A percentile compares a stretch with the other conserved stretches of the same genome.
Evolutionary conservation across 1,140 invertebrate genomes (phyloP).

Genomic region (Habropoda laboriosa): DNA sequence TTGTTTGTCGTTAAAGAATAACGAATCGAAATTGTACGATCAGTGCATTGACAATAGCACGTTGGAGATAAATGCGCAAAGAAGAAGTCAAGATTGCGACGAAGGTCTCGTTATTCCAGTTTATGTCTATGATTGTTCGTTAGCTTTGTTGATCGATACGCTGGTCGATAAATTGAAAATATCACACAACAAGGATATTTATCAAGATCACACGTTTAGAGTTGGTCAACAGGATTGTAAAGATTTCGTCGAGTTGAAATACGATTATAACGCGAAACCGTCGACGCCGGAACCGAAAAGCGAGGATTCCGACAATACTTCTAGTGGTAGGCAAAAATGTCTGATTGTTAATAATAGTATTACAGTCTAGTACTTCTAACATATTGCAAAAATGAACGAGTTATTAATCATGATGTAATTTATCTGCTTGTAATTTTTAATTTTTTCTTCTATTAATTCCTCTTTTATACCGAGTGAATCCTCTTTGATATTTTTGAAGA

Average conservation of each 20-base stretch:
- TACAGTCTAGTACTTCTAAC: too few relatives aligned
- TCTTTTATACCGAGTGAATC: too few relatives aligned
- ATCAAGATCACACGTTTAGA: conserved; percentile 82
- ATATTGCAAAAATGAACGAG: too few relatives aligned
- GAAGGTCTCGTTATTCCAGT: conserved; percentile 83
- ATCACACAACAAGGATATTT: conserved; percentile 80
- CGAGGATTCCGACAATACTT: conserved; percentile 79
- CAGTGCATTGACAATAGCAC: conserved; percentile 57
- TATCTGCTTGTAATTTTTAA: too few relatives aligned
- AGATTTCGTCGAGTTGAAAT: conserved; percentile 79
- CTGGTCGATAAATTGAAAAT: conserved; percentile 82
- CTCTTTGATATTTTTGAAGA: too few relatives aligned
- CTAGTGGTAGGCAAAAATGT: conserved; percentile 68
- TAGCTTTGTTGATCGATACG: conserved; percentile 83
- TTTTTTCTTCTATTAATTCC: too few relatives aligned
- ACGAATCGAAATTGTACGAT: conserved; percentile 63
- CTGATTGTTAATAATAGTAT: too few relatives aligned
- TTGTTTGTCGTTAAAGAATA: background rate
- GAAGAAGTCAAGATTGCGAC: conserved; percentile 64
- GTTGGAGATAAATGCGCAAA: conserved; percentile 51
- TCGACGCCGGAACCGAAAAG: conserved; percentile 79
- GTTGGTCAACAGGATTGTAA: conserved; percentile 72
- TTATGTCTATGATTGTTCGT: conserved; percentile 87
- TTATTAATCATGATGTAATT: too few relatives aligned
- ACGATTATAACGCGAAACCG: conserved; percentile 72